A percentile compares a stretch with the other conserved stretches of the same genome.
phyloP scores from a whole-genome alignment of 2,113 vertebrate species.

The Electrona antarctica region DNA sequence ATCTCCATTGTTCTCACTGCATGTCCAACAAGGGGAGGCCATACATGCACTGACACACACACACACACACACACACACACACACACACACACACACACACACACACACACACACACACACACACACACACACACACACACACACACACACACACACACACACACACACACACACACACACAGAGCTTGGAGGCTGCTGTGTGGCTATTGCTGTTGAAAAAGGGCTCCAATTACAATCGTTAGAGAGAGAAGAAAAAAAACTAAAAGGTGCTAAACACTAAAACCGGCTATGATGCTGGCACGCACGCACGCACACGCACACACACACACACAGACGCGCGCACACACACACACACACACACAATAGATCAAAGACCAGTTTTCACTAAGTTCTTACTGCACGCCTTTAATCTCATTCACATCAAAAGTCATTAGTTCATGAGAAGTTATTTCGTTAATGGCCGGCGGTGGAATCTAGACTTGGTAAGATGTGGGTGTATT shows the following conservation, averaged over 20 bases:
- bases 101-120: too few species aligned
- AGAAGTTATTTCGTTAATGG: constrained; percentile 19
- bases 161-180: constrained; percentile 7
- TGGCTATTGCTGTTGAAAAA: constrained; percentile 44
- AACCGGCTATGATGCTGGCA: constrained; percentile 19
- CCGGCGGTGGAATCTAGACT: not conserved
- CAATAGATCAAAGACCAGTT: constrained; percentile 29
- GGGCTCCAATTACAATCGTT: constrained; percentile 47
- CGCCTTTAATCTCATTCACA: constrained; percentile 45
- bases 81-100: constrained; percentile 16
- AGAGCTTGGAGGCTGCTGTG: constrained; percentile 16
- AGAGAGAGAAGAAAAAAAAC: constrained; percentile 20
- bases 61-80: constrained; percentile 43
- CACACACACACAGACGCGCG: constrained; percentile 8
- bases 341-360: constrained; percentile 12
- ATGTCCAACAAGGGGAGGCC: constrained; percentile 20
- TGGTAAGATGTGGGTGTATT: not conserved
- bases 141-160: constrained; percentile 10
- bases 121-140: too few species aligned
- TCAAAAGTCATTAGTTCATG: constrained; percentile 44
- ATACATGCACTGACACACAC: constrained; percentile 33
- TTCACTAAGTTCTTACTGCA: constrained; percentile 1
- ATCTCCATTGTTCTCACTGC: constrained; percentile 44
- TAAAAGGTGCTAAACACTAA: constrained; percentile 51
- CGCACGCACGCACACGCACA: constrained; percentile 11